Conservation (phyloP, 2,888 invertebrate genomes). For the Metalampra italica region DNA sequence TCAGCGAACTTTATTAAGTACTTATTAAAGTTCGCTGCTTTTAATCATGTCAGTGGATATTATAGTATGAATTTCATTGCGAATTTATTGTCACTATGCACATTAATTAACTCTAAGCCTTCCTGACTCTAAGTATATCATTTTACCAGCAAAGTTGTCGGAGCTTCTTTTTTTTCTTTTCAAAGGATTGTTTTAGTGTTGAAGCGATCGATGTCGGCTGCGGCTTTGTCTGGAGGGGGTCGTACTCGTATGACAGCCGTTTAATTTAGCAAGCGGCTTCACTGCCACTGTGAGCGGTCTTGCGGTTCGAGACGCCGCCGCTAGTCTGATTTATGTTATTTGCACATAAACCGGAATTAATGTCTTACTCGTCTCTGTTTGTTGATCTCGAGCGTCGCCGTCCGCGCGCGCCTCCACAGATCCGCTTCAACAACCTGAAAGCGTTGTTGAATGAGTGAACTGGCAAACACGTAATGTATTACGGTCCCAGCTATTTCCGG, state of each 20-base stretch:
- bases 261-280: conserved; percentile 58
- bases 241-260: conserved; percentile 63
- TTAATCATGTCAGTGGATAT: too few relatives aligned
- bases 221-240: conserved; percentile 41
- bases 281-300: conserved; percentile 55
- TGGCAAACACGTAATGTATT: conserved; percentile 44
- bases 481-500: conserved; percentile 26
- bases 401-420: conserved; percentile 45
- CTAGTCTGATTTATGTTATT: conserved; percentile 76
- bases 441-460: conserved; percentile 50
- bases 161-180: conserved; percentile 8
- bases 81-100: too few relatives aligned
- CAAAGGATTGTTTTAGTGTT: conserved; percentile 45
- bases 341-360: conserved; percentile 76
- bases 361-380: conserved; percentile 74
- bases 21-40: too few relatives aligned
- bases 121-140: too few relatives aligned
- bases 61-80: too few relatives aligned
- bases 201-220: conserved; percentile 32
- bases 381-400: conserved; percentile 58
- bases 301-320: conserved; percentile 65
- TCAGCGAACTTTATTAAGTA: too few relatives aligned
- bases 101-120: too few relatives aligned
- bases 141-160: too few relatives aligned
- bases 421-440: conserved; percentile 48